Base-by-base conservation (phyloP, 2,888 invertebrate genomes). In the Phaonia tiefii region DNA sequence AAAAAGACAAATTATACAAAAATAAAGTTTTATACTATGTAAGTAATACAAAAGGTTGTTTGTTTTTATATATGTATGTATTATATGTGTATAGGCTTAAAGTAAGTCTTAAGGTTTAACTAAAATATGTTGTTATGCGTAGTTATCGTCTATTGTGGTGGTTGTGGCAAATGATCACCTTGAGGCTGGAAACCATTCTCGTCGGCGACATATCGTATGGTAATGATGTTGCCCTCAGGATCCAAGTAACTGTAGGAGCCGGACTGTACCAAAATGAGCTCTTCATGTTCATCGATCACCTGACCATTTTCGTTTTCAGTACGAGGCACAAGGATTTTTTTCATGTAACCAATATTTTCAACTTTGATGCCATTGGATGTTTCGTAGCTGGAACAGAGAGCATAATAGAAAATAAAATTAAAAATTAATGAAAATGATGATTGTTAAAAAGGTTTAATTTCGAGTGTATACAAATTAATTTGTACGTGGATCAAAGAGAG, bases 341-440 rank as follows among this genome's bases (percentile, higher is more conserved):
- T 95, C 84, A 94, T 91, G 87, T 93, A 95, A 25, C 95, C 94
- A 51, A 92, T 92, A 89, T 95, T 95, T 90, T 95, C 94, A 0
- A 95, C 93, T 85, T 94, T 93, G 76, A 95, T 95, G 77, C 95
- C 95, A 88, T 96, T 95, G 2, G 94, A 95, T 20, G 95, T 95
- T 91, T 95, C 95, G 85, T 94, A 96, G 88, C 95, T 95, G 37
- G 13, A 13, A 26, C 42, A 78, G 11, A 20, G 25, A 39, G n/a
- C n/a, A n/a, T n/a, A n/a, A n/a, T n/a, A 22, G n/a, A 54, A 67
- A 39, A 44, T 15, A 54, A 37, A 63, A 42, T 15, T 17, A 39
- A 39, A 56, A 13, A 54, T 1, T 25, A 25, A 5, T 22, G n/a
- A n/a, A n/a, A n/a, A n/a, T n/a, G n/a, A n/a, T n/a, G n/a, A n/a